These are phyloP conservation scores for Carcinoscorpius rotundicauda DNA, from an alignment of 1,140 invertebrate genomes.

Conservation along the genomic window DNA sequence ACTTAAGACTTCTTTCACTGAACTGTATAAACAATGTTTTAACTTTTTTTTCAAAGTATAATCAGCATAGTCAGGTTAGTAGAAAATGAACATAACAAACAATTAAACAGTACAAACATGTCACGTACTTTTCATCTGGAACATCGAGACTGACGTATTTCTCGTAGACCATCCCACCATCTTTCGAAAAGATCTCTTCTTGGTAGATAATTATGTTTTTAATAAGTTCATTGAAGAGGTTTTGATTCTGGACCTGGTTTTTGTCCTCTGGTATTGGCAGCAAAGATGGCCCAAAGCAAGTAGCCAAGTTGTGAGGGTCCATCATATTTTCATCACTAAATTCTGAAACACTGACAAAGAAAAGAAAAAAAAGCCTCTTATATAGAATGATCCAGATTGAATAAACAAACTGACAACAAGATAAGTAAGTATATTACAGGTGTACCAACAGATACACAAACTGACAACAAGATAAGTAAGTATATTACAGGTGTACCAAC, in stretches of 20 bases:
- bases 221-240: constrained; percentile 85
- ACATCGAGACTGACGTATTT: constrained; percentile 59
- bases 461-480: no score
- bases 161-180: constrained; percentile 56
- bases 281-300: constrained; percentile 91
- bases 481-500: no score
- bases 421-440: no score
- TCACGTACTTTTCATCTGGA: constrained; percentile 50
- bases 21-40: no score
- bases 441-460: no score
- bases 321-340: constrained; percentile 96
- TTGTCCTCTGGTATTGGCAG: constrained; percentile 91
- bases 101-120: not conserved
- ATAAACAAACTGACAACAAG: no score
- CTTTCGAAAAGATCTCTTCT: constrained; percentile 73
- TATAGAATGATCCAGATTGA: no score
- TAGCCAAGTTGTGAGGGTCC: constrained; percentile 94
- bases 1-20: no score
- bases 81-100: no score
- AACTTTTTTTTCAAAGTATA: no score
- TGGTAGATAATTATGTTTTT: constrained; percentile 85
- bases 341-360: constrained; percentile 57
- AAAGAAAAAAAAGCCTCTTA: no score
- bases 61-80: no score
- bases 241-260: constrained; percentile 88